A percentile compares a stretch with the other conserved stretches of the same genome.
Conservation (phyloP, 2,797 vertebrate genomes). For the Presbytis comata region DNA sequence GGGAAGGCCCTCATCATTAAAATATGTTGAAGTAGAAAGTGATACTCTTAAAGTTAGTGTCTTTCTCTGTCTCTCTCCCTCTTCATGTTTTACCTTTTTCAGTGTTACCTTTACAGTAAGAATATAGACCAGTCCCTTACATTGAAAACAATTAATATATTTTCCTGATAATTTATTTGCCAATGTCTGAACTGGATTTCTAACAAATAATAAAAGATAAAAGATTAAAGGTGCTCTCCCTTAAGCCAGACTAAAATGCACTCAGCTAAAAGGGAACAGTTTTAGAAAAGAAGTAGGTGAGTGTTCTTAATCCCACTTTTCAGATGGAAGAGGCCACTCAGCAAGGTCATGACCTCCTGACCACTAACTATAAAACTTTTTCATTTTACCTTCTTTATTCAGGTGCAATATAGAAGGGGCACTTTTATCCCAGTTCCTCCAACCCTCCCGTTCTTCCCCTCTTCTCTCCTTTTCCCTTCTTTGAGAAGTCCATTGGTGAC, state of each 20-base stretch:
- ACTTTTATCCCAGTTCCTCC: neutral
- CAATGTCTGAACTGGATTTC: neutral
- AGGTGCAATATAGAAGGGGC: neutral
- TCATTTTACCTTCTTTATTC: neutral
- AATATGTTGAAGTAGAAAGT: neutral
- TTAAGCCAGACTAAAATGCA: neutral
- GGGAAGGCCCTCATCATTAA: neutral
- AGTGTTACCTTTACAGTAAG: neutral
- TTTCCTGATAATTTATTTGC: neutral
- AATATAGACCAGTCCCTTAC: neutral
- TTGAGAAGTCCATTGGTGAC: conserved; percentile 31
- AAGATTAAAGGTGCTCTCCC: neutral
- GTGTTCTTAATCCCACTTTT: neutral
- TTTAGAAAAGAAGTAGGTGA: neutral
- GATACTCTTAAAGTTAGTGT: neutral
- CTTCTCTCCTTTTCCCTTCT: conserved; percentile 29
- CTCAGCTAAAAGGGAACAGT: neutral
- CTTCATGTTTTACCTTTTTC: neutral
- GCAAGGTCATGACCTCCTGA: neutral
- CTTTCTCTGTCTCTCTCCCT: neutral
- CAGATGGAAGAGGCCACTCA: neutral
- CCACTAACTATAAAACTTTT: neutral
- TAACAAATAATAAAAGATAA: conserved; percentile 15
- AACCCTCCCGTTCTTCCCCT: neutral
- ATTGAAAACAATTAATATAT: neutral